Conservation (phyloP, 2,888 invertebrate species). For the Artemia sinica region DNA sequence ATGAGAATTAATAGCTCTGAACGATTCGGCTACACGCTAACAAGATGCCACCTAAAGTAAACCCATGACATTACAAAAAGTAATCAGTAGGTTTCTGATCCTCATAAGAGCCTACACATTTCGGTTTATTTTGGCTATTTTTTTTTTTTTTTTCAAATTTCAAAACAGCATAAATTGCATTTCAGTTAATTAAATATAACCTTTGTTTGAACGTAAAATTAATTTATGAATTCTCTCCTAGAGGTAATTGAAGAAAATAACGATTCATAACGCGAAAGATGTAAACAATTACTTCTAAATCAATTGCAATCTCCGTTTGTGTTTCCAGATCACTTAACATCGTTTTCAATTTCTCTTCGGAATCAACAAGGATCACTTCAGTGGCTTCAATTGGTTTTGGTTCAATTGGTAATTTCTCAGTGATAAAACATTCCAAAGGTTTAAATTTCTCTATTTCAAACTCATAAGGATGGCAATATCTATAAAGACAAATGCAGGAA, state of each 20-base stretch:
- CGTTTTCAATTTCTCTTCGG: slow-evolving; percentile 42
- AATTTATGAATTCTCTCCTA: no score
- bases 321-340: slow-evolving; percentile 47
- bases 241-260: background rate
- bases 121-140: no score
- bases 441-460: slow-evolving; percentile 58
- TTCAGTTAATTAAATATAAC: no score
- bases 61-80: no score
- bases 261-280: background rate
- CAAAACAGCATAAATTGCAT: no score
- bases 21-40: no score
- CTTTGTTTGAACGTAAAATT: no score
- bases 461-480: slow-evolving; percentile 69
- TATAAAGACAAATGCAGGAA: slow-evolving; percentile 30
- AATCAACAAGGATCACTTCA: slow-evolving; percentile 48
- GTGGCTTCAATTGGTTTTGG: slow-evolving; percentile 43
- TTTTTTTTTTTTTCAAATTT: no score
- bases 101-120: no score
- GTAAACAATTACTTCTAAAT: slow-evolving; percentile 41
- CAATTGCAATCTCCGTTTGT: slow-evolving; percentile 63
- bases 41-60: no score
- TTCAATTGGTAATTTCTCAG: background rate
- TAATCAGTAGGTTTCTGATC: no score
- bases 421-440: slow-evolving; percentile 39
- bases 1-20: no score